These are phyloP conservation scores for Tyrannus savana DNA, from an alignment of 2,113 vertebrate species.

Conservation along the genomic window DNA sequence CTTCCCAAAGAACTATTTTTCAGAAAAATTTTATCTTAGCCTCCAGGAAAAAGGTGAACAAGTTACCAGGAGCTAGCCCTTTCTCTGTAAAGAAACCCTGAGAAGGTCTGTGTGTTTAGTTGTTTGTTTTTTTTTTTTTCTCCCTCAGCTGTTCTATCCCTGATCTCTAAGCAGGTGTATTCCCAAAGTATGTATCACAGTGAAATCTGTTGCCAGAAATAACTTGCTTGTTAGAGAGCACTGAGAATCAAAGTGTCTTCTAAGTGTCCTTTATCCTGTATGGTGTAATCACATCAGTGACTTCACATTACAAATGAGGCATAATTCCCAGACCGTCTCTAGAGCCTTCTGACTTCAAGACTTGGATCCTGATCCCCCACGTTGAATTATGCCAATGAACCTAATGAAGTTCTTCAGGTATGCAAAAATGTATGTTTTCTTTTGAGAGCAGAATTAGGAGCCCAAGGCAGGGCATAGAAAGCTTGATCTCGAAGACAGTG, in stretches of 20 bases:
- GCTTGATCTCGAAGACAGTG: neutral
- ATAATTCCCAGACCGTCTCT: neutral
- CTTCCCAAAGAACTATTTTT: neutral
- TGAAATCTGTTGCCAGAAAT: conserved; percentile 19
- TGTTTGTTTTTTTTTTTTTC: neutral
- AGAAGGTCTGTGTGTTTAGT: neutral
- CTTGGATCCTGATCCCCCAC: neutral
- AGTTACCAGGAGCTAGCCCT: neutral
- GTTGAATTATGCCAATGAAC: neutral
- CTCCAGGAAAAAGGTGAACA: neutral
- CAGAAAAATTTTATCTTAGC: neutral
- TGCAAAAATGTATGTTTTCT: neutral
- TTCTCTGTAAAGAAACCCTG: neutral
- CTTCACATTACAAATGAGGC: neutral
- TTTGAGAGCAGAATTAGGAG: neutral
- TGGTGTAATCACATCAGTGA: neutral
- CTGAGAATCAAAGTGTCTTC: neutral
- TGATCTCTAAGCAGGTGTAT: neutral
- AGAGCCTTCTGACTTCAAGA: neutral
- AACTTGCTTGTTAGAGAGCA: neutral
- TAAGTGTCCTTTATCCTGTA: neutral
- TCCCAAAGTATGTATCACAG: neutral
- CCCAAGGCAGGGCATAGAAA: neutral
- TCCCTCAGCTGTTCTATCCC: neutral
- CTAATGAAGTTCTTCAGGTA: neutral